A percentile compares a stretch with the other conserved stretches of the same genome.
Conservation (phyloP, 2,888 invertebrate genomes). For the Abrostola tripartita region DNA sequence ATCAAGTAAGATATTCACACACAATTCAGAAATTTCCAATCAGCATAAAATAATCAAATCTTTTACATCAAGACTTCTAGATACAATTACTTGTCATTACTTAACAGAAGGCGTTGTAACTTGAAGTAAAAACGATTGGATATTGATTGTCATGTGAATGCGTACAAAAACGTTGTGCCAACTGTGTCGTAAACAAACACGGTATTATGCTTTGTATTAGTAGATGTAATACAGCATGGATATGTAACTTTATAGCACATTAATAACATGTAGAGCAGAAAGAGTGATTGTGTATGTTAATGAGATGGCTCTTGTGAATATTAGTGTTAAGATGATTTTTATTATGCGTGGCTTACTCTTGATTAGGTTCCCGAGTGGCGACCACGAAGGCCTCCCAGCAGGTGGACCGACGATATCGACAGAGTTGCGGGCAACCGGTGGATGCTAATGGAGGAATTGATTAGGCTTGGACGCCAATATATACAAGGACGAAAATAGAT, state of each 20-base stretch:
- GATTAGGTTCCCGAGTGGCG: no score
- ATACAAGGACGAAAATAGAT: no score
- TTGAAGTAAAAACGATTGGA: constrained; percentile 59
- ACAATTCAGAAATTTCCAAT: neutral
- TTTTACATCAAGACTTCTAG: constrained; percentile 18
- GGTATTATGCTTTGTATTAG: constrained; percentile 51
- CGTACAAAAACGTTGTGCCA: constrained; percentile 59
- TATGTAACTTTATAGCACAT: constrained; percentile 48
- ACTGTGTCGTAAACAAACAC: constrained; percentile 55
- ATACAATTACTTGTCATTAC: constrained; percentile 30
- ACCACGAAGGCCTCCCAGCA: no score
- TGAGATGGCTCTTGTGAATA: constrained; percentile 32
- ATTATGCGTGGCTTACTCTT: no score
- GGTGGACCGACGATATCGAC: no score
- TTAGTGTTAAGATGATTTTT: constrained; percentile 31
- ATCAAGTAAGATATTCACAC: neutral
- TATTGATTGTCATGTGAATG: constrained; percentile 79
- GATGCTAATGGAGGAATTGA: no score
- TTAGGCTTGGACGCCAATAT: no score
- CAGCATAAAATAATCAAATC: constrained; percentile 3
- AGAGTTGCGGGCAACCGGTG: no score
- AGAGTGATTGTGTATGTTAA: constrained; percentile 44
- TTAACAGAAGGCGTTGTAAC: constrained; percentile 44
- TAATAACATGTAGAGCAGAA: constrained; percentile 47
- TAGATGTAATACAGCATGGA: constrained; percentile 47